A percentile compares a stretch with the other conserved stretches of the same genome.
Conservation (phyloP, 2,113 vertebrate species). For the Anoura caudifer region DNA sequence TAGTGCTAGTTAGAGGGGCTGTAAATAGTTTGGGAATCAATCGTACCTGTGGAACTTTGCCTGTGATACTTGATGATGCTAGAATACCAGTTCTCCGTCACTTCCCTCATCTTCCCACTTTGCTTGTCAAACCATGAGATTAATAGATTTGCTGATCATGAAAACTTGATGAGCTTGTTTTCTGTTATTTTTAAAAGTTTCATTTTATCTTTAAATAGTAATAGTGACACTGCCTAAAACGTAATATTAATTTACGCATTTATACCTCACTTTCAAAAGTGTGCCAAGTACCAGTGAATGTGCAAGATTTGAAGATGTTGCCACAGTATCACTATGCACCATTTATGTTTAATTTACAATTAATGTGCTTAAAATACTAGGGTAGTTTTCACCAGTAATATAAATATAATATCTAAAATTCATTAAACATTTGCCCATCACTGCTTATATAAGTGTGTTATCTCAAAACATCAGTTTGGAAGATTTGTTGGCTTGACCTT, state of each 20-base stretch:
- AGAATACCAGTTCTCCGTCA: fast-evolving
- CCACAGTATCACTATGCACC: neutral
- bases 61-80: neutral
- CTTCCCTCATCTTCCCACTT: fast-evolving
- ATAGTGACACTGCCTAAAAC: neutral
- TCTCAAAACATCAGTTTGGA: neutral
- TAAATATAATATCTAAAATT: neutral
- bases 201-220: neutral
- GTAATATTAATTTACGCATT: neutral
- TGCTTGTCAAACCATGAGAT: neutral
- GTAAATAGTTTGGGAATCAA: neutral
- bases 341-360: neutral
- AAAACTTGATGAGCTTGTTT: neutral
- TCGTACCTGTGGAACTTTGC: neutral
- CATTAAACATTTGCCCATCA: neutral
- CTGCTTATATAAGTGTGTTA: neutral
- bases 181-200: neutral
- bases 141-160: neutral
- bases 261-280: neutral
- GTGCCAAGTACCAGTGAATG: neutral
- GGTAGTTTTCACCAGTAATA: neutral
- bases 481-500: neutral
- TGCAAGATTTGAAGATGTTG: neutral
- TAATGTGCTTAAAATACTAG: neutral
- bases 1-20: neutral